Percentiles rank a stretch among this genome's conserved stretches.
phyloP scores from a whole-genome alignment of 2,888 invertebrate species.

The Strigamia transsilvanica region DNA sequence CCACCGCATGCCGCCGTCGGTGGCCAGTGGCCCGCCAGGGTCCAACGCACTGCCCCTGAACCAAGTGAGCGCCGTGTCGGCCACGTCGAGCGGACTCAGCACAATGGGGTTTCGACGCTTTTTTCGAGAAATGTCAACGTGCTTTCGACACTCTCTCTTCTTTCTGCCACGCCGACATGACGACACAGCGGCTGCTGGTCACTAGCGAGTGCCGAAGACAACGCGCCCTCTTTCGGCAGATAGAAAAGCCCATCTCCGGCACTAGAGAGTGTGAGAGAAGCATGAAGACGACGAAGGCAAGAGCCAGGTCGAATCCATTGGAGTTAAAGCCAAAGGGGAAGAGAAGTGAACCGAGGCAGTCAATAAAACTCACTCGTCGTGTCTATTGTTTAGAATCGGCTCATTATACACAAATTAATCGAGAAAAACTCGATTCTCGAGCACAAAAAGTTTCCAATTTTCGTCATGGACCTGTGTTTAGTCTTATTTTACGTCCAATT shows the following conservation, averaged over 20 bases:
- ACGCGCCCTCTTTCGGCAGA: slow-evolving; percentile 46
- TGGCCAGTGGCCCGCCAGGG: slow-evolving; percentile 64
- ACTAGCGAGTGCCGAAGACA: slow-evolving; percentile 46
- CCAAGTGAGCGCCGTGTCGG: slow-evolving; percentile 68
- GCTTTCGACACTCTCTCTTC: slow-evolving; percentile 55
- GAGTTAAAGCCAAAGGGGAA: slow-evolving; percentile 21
- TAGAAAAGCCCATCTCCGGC: slow-evolving; percentile 46
- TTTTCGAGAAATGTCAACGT: slow-evolving; percentile 6
- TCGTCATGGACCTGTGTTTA: background rate
- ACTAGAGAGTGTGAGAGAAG: slow-evolving; percentile 43
- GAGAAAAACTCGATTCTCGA: background rate
- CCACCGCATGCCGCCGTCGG: slow-evolving; percentile 62
- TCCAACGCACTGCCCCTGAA: slow-evolving; percentile 62
- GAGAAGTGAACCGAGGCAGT: slow-evolving; percentile 20
- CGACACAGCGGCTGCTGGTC: slow-evolving; percentile 50
- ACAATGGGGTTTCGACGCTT: slow-evolving; percentile 56
- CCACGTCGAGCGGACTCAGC: slow-evolving; percentile 65
- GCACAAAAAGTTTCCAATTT: background rate
- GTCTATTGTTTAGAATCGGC: slow-evolving; percentile 21
- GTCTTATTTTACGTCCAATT: background rate
- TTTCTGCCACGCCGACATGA: slow-evolving; percentile 50
- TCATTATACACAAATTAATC: background rate
- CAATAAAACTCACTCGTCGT: slow-evolving; percentile 24
- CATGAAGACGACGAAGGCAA: slow-evolving; percentile 43
- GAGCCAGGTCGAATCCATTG: slow-evolving; percentile 50